phyloP scores from a whole-genome alignment of 2,888 invertebrate genomes.

The Tipula lateralis region DNA sequence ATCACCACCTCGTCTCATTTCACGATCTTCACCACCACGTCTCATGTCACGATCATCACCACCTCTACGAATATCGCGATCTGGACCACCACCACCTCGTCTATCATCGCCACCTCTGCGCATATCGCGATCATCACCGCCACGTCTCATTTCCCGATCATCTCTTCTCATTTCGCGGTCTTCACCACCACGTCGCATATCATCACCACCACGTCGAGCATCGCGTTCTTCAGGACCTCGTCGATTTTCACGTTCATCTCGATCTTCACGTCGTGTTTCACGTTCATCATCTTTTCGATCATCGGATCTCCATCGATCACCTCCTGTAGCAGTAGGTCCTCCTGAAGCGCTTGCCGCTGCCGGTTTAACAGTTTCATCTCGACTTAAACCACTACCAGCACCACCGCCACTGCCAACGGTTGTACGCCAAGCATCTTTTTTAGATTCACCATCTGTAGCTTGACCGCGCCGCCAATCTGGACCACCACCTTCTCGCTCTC shows the following conservation, averaged over 20 bases:
- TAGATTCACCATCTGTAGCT: constrained; percentile 27
- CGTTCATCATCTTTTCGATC: constrained; percentile 28
- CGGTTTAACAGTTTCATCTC: neutral
- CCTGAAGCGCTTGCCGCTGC: neutral
- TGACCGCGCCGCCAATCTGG: constrained; percentile 31
- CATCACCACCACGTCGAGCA: neutral
- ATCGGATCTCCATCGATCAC: constrained; percentile 31
- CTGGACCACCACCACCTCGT: constrained; percentile 37
- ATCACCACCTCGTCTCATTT: constrained; percentile 34
- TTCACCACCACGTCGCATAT: neutral
- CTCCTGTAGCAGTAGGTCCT: constrained; percentile 19
- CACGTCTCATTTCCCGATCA: constrained; percentile 31
- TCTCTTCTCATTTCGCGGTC: constrained; percentile 26
- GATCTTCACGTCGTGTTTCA: neutral
- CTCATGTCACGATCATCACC: constrained; percentile 40
- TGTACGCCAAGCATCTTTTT: neutral
- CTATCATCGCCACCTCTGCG: constrained; percentile 34
- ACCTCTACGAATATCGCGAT: constrained; percentile 41
- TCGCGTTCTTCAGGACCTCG: constrained; percentile 33
- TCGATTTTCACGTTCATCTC: constrained; percentile 28
- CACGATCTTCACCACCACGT: constrained; percentile 38
- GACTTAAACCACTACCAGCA: constrained; percentile 33
- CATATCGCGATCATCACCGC: constrained; percentile 36
- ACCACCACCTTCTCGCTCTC: constrained; percentile 33
- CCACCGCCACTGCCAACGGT: constrained; percentile 38